phyloP scores from a whole-genome alignment of 1,140 invertebrate species.

The Parapsyche elsis region DNA sequence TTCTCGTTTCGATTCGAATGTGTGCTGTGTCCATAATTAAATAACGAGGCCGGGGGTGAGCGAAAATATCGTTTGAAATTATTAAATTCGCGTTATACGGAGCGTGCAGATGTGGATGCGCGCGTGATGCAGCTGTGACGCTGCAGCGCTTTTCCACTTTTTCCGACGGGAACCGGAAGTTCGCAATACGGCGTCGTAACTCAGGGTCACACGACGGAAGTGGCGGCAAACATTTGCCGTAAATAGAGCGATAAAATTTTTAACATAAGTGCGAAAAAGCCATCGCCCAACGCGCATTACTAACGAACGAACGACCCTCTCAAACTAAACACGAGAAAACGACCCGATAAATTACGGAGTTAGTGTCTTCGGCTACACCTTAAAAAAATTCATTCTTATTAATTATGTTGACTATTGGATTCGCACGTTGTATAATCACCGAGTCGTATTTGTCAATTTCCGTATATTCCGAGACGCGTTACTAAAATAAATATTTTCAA shows the following conservation, averaged over 20 bases:
- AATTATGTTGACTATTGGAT: too few species aligned
- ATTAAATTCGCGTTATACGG: too few species aligned
- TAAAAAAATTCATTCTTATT: too few species aligned
- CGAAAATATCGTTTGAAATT: too few species aligned
- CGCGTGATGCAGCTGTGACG: background rate
- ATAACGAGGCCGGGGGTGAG: too few species aligned
- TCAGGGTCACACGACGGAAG: background rate
- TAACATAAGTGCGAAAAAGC: background rate
- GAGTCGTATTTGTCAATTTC: too few species aligned
- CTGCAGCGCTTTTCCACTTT: slow-evolving; percentile 3
- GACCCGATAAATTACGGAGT: background rate
- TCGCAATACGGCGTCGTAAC: slow-evolving; percentile 21
- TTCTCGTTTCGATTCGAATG: too few species aligned
- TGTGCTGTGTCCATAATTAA: too few species aligned
- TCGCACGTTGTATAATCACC: too few species aligned
- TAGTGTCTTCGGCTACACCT: background rate
- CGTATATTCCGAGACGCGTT: too few species aligned
- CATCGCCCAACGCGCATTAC: background rate
- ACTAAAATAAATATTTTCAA: too few species aligned
- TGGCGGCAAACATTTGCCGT: background rate
- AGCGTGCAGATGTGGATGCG: background rate
- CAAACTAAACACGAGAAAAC: background rate
- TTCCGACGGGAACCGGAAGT: slow-evolving; percentile 16
- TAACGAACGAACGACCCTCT: background rate
- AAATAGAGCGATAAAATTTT: slow-evolving; percentile 1